phyloP scores from a whole-genome alignment of 2,113 vertebrate species.

The Echinops telfairi region DNA sequence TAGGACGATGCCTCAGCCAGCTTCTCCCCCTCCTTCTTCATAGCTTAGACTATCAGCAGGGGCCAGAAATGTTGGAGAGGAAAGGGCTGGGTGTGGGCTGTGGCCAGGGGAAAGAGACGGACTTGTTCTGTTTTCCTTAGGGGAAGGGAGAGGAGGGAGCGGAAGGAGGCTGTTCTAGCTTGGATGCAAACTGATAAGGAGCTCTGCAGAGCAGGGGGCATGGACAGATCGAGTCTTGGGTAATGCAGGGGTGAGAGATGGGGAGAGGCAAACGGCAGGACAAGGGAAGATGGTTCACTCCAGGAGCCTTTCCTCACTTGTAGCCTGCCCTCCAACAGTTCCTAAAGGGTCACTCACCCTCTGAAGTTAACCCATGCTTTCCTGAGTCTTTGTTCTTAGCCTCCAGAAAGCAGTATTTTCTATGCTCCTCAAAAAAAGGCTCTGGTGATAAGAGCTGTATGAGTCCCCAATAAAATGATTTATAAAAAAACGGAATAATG shows the following conservation, averaged over 20 bases:
- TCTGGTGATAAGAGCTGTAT: too few species aligned
- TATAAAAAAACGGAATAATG: too few species aligned
- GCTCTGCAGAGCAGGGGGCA: not conserved
- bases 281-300: not conserved
- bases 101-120: constrained; percentile 41
- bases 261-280: not conserved
- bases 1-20: not conserved
- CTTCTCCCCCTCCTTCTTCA: not conserved
- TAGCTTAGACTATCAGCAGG: constrained; percentile 63
- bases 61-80: constrained; percentile 67
- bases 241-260: accelerated
- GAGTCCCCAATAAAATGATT: too few species aligned
- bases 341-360: not conserved
- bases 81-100: constrained; percentile 61
- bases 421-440: not conserved
- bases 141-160: not conserved
- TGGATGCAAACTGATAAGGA: constrained; percentile 39
- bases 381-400: not conserved
- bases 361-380: not conserved
- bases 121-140: constrained; percentile 65
- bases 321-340: not conserved
- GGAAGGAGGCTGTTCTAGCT: not conserved
- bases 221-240: not conserved
- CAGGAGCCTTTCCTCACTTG: not conserved
- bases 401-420: not conserved